Evolutionary conservation across 2,797 vertebrate genomes (phyloP), one percentile per base, ranked within the genome.

Genomic region (Enteromius afrohamiltoni): DNA sequence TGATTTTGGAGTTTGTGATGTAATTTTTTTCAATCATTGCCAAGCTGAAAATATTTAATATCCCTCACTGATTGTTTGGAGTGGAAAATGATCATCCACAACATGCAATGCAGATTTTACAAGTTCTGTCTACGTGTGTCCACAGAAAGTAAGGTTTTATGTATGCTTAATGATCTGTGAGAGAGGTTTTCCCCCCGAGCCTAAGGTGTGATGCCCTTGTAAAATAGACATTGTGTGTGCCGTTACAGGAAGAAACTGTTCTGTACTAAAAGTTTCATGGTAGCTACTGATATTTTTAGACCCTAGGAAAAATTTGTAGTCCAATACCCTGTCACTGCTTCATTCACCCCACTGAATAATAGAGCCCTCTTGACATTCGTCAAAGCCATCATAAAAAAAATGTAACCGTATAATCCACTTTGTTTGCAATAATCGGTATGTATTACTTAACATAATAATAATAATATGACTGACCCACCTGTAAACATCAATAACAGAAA

Each of bases 261-360:
- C 49, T 81, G 73, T 82, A 62, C 75, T 88, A 77, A 89, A 83
- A 81, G 45, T 86, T 88, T 87, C 79, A 89, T 85, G 85, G 73
- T 31, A 40, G 45, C 82, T 80, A 79, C 67, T 79, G 67, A 80
- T 75, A 79, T 87, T 83, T 84, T 88, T 53, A 84, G 64, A 65
- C 42, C 76, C 60, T 31, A 74, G 77, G 49, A 82, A 77, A 42
- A 75, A 73, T 82, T 10, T 9, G 26, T 70, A 69, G 78, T 83
- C 80, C 45, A 58, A 34, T 62, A 64, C 80, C 23, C 83, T 79
- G 23, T 73, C 80, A 31, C 64, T 69, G 60, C 23, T 81, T 85
- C 37, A 83, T 88, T 88, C 80, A 81, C 86, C 85, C 60, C 85
- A 14, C 70, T 89, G 79, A 85, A 89, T 85, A 55, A 87, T 86